Evolutionary conservation across 1,140 invertebrate species (phyloP).

Genomic region (Drosophila willistoni): DNA sequence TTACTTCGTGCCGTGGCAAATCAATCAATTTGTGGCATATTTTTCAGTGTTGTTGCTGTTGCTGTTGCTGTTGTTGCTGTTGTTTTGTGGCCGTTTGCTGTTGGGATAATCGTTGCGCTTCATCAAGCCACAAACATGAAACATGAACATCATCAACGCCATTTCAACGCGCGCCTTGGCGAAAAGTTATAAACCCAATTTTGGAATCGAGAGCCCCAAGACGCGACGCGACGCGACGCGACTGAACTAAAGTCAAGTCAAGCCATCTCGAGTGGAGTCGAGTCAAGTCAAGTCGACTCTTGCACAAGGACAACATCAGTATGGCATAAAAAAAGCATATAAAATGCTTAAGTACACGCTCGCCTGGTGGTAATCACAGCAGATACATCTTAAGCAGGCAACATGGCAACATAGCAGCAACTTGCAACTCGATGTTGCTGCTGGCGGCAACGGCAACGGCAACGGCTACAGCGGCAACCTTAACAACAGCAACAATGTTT

Average conservation of each 20-base stretch:
- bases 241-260: neutral
- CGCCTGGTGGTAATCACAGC: conserved; percentile 74
- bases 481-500: conserved; percentile 62
- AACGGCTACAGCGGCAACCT: conserved; percentile 12
- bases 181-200: conserved; percentile 74
- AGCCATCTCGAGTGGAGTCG: conserved; percentile 16
- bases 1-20: conserved; percentile 78
- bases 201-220: conserved; percentile 37
- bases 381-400: conserved; percentile 76
- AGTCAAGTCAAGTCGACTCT: conserved; percentile 23
- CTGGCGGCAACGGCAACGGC: conserved; percentile 12
- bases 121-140: conserved; percentile 80
- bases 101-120: conserved; percentile 77
- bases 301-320: conserved; percentile 70
- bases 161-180: conserved; percentile 72
- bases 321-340: conserved; percentile 75
- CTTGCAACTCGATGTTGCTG: conserved; percentile 58
- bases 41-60: conserved; percentile 46
- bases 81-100: conserved; percentile 26
- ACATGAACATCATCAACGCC: conserved; percentile 80
- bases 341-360: conserved; percentile 82
- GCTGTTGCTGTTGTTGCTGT: conserved; percentile 36
- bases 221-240: neutral
- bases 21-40: conserved; percentile 78
- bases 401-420: conserved; percentile 9